Percentiles rank a stretch among this genome's conserved stretches.
Evolutionary conservation across 2,113 vertebrate genomes (phyloP).

Genomic region (Thermophis baileyi): DNA sequence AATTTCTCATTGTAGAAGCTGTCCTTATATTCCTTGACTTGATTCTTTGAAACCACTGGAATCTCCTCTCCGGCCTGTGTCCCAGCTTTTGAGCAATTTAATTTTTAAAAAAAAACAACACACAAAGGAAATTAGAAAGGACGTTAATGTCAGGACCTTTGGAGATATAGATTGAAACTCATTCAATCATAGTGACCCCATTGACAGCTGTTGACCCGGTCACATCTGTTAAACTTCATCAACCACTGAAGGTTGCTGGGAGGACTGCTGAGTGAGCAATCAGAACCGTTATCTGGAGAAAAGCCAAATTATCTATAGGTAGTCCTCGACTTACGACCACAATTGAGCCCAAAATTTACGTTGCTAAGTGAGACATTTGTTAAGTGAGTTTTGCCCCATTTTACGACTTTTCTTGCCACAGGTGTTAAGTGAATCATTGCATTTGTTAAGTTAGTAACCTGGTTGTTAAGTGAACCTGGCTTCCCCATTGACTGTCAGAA

Average conservation of each 20-base stretch:
- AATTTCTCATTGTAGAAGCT: constrained; percentile 99
- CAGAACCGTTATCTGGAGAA: background rate
- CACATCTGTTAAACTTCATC: background rate
- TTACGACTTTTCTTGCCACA: too few relatives aligned
- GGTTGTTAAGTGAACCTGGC: too few relatives aligned
- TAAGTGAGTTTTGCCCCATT: too few relatives aligned
- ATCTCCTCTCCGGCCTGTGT: constrained; percentile 94
- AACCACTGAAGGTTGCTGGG: background rate
- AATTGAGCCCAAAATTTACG: too few relatives aligned
- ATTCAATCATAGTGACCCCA: background rate
- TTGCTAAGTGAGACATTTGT: too few relatives aligned
- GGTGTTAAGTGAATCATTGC: too few relatives aligned
- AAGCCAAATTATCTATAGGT: background rate
- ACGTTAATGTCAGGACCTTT: background rate
- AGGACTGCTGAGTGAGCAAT: background rate
- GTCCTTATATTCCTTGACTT: constrained; percentile 96
- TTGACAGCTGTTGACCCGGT: background rate
- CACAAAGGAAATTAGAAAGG: background rate
- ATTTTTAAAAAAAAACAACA: too few relatives aligned
- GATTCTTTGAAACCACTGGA: constrained; percentile 89
- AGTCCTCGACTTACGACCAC: too few relatives aligned
- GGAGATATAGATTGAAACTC: background rate
- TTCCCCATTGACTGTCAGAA: too few relatives aligned
- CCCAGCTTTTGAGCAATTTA: constrained; percentile 74
- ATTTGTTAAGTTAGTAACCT: too few relatives aligned